Base-by-base conservation (phyloP, 2,113 vertebrate species). In the Rhadina sibilatrix region DNA sequence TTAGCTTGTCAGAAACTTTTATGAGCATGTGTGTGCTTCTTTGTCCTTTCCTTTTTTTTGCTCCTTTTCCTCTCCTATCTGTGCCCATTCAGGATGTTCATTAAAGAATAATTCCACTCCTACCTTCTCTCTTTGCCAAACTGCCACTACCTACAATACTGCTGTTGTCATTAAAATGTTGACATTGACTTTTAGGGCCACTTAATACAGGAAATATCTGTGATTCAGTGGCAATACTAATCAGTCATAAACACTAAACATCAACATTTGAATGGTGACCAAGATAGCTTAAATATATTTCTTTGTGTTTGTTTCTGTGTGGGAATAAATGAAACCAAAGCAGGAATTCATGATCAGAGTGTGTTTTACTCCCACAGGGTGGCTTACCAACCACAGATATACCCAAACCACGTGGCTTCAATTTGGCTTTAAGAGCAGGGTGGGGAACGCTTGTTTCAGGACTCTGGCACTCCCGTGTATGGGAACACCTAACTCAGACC, bases 1-100 rank as follows among this genome's bases (percentile, higher is more conserved):
- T 94, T 84, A 95, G 78, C 79, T 90, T 90, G 77, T 96, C 93
- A 96, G 88, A 96, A 96, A 95, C 93, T 96, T 97, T 64, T 57
- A 86, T 1, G 3, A 65, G 66, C 47, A 77, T 1, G 10, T 50
- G 75, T 28, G 23, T 31, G 22, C 56, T 94, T 37, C 81, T 90
- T 92, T 91, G 78, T 80, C 42, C 59, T 87, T 95, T 90, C 70
- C 74, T 16, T 79, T 93, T 93, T 90, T 92, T 47, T 78, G 19
- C 44, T 94, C n/a, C 82, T 86, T 95, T 80, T 89, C 53, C 52
- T 78, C 60, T 89, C 87, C 87, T 81, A 82, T 77, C 30, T 95
- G 89, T 87, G 46, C 38, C 81, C 63, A 47, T 74, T 95, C 79
- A 87, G 95, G 86, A 90, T 76, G 61, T 90, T 94, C 91, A 83